Percentiles rank a stretch among this genome's conserved stretches.
phyloP scores from a whole-genome alignment of 2,888 invertebrate species.

The Metopia argyrocephala region DNA sequence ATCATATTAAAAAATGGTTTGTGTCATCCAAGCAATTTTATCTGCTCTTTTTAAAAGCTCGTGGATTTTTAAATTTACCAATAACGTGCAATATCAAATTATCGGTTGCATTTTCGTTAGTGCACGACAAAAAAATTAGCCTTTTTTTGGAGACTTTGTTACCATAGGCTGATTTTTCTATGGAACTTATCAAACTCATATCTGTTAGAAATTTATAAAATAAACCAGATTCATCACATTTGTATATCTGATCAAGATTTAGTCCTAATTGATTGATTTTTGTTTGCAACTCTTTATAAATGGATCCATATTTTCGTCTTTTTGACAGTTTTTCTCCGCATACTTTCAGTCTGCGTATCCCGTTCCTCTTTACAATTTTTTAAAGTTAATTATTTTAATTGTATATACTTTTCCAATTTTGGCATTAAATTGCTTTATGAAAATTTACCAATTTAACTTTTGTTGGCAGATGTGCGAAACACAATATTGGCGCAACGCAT shows the following conservation, averaged over 20 bases:
- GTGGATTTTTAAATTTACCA: conserved; percentile 62
- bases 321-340: conserved; percentile 5
- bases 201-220: not conserved
- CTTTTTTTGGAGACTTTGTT: conserved; percentile 55
- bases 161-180: conserved; percentile 22
- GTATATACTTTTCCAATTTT: too few relatives aligned
- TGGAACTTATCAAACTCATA: not conserved
- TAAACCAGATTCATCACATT: not conserved
- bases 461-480: too few relatives aligned
- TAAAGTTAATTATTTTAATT: too few relatives aligned
- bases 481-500: too few relatives aligned
- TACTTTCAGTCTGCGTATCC: conserved; percentile 6
- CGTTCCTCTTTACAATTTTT: not conserved
- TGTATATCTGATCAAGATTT: conserved; percentile 7
- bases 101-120: conserved; percentile 64
- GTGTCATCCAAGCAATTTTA: too few relatives aligned
- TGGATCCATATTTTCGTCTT: too few relatives aligned
- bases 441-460: too few relatives aligned
- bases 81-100: conserved; percentile 64
- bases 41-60: conserved; percentile 60
- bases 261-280: conserved; percentile 13
- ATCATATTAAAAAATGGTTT: too few relatives aligned
- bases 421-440: too few relatives aligned
- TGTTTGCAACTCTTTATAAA: too few relatives aligned
- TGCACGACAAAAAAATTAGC: conserved; percentile 62